phyloP scores from a whole-genome alignment of 2,888 invertebrate species.

The Drosophila mercatorum region DNA sequence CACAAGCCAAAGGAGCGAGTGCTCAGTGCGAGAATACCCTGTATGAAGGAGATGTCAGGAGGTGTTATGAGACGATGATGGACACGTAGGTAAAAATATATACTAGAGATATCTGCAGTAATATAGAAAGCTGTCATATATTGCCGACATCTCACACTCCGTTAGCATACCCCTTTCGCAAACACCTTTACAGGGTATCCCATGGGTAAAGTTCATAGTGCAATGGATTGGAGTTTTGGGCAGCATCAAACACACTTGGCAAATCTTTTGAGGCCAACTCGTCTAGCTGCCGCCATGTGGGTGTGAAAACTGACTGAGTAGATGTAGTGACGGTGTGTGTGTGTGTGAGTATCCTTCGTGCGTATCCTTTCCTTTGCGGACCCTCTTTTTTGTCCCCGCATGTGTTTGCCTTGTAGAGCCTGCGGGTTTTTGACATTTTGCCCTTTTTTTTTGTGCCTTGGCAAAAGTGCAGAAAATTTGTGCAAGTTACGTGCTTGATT shows the following conservation, averaged over 20 bases:
- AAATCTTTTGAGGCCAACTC: slow-evolving; percentile 70
- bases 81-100: background rate
- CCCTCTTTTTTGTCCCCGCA: slow-evolving; percentile 17
- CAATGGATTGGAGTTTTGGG: slow-evolving; percentile 63
- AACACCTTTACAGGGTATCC: slow-evolving; percentile 6
- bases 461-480: slow-evolving; percentile 77
- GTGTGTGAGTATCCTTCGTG: slow-evolving; percentile 31
- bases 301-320: slow-evolving; percentile 1
- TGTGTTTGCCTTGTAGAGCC: slow-evolving; percentile 46
- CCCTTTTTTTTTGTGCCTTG: slow-evolving; percentile 50
- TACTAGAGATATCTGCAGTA: background rate
- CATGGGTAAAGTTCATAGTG: slow-evolving; percentile 53
- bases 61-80: background rate
- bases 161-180: background rate
- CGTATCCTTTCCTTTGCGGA: slow-evolving; percentile 42
- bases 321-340: background rate
- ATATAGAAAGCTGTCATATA: background rate
- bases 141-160: no score
- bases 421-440: slow-evolving; percentile 56
- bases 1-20: background rate
- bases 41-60: no score
- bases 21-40: background rate
- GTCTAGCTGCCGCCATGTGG: slow-evolving; percentile 29
- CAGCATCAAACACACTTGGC: slow-evolving; percentile 55
- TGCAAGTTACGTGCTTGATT: slow-evolving; percentile 79